Evolutionary conservation across 2,797 vertebrate genomes (phyloP), one percentile per base, ranked within the genome.

Genomic region (Discoglossus pictus): DNA sequence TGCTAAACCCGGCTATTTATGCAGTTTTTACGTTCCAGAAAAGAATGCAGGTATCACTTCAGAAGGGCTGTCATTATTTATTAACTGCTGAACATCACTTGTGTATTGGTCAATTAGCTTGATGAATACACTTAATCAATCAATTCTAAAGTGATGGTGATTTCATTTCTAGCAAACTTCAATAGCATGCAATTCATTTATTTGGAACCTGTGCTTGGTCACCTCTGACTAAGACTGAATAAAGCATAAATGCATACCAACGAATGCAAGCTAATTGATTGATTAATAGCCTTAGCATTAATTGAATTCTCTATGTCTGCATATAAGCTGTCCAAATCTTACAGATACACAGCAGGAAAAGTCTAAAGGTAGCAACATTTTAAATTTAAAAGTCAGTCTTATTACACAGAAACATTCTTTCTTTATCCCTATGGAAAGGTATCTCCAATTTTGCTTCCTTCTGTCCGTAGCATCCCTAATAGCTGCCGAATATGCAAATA

Each of bases 221-320:
- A 80, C 80, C 80, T 86, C 83, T 74, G 4, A 31, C 86, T 83
- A 85, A 48, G 80, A 78, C 76, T 25, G 79, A 80, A 76, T 83
- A 87, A 16, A 6, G 7, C 12, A 48, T 20, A 23, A 59, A 76
- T 79, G 82, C 80, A 79, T 80, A 77, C 70, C 56, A 6, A 78
- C 77, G 82, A 83, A 65, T 44, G 75, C 13, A 11, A 77, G 78
- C 84, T 87, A 86, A 86, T 86, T 84, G 85, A 86, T 87, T 87
- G 84, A 87, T 87, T 87, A 87, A 87, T 87, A 86, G 83, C 79
- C 77, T 81, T 78, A 81, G 78, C 71, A 76, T 80, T 84, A 85
- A 87, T 85, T 87, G 84, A 82, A 85, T 76, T 77, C 82, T 86
- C 80, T 80, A 80, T 81, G 83, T 77, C 84, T 74, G 79, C 69